Conservation (phyloP, 2,888 invertebrate genomes). For the Acronicta leporina region DNA sequence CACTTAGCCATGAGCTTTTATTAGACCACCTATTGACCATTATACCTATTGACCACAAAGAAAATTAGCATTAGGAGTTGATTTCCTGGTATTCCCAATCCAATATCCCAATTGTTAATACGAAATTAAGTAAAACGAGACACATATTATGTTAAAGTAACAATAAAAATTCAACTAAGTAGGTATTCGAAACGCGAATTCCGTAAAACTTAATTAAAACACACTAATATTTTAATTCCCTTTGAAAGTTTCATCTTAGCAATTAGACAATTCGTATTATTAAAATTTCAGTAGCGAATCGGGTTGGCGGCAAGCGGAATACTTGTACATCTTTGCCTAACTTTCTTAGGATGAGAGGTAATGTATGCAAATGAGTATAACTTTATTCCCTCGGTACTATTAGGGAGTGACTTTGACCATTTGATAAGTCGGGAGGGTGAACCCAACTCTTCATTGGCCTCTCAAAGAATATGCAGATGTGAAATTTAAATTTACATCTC, state of each 20-base stretch:
- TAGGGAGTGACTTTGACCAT: conserved; percentile 79
- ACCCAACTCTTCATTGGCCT: conserved; percentile 67
- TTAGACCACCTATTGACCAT: too few relatives aligned
- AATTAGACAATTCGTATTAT: conserved; percentile 57
- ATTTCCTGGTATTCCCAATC: too few relatives aligned
- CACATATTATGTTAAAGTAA: neutral
- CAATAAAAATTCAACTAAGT: conserved; percentile 16
- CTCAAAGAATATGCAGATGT: conserved; percentile 55
- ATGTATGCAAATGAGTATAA: conserved; percentile 84
- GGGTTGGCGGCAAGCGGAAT: conserved; percentile 57
- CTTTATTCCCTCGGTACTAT: conserved; percentile 81
- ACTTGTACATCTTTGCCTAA: conserved; percentile 55
- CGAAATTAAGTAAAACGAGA: too few relatives aligned
- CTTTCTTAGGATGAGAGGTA: conserved; percentile 79
- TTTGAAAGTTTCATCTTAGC: conserved; percentile 47
- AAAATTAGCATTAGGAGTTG: too few relatives aligned
- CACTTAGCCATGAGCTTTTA: too few relatives aligned
- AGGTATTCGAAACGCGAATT: conserved; percentile 34
- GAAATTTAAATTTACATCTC: conserved; percentile 35
- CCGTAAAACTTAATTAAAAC: conserved; percentile 35
- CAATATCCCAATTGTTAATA: too few relatives aligned
- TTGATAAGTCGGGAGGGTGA: conserved; percentile 75
- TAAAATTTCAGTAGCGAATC: conserved; percentile 56
- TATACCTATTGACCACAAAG: too few relatives aligned
- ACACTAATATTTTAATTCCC: conserved; percentile 50